Base-by-base conservation (phyloP, 1,140 invertebrate species). In the Sweltsa coloradensis region DNA sequence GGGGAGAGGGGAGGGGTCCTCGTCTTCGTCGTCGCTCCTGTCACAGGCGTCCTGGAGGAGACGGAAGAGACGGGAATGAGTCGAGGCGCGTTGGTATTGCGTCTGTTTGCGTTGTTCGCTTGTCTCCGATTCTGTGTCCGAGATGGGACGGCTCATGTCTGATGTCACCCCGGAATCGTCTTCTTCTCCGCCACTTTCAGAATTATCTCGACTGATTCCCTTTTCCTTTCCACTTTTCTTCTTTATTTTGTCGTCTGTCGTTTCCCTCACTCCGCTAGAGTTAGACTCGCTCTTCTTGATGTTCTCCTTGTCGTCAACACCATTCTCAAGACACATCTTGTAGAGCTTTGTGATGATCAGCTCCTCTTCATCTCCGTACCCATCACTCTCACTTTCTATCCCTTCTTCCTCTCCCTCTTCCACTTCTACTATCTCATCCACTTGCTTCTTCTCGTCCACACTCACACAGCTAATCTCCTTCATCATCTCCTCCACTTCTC, bases 131-230 rank as follows among this genome's bases (percentile, higher is more conserved):
- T 80, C 77, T 6, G 69, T 73, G 53, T 81, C 79, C 0, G 79
- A 81, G 47, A 81, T 71, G 47, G 78, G 75, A 27, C 77, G 66
- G 51, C 79, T 81, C 57, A 81, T 70, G 55, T 83, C 80, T 0
- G 76, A 78, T 2, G 78, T 82, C 0, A 83, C 78, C 9, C 80
- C 81, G 6, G 79, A 83, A 57, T 83, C 80, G 36, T 78, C 75
- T 52, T 83, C 79, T 39, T 79, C 77, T 26, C 71, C 74, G 50
- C 75, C 72, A 1, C 73, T 72, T 26, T 65, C 61, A 2, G 68
- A 71, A 27, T 65, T 62, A 26, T 66, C 16, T 24, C 45, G 29
- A 19, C 34, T 9, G 24, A 46, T 25, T 22, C 41, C 40, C 31
- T 29, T 18, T 24, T 50, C 27, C 49, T 46, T 37, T 44, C 27